Evolutionary conservation across 2,888 invertebrate genomes (phyloP).

Genomic region (Baronia brevicornis): DNA sequence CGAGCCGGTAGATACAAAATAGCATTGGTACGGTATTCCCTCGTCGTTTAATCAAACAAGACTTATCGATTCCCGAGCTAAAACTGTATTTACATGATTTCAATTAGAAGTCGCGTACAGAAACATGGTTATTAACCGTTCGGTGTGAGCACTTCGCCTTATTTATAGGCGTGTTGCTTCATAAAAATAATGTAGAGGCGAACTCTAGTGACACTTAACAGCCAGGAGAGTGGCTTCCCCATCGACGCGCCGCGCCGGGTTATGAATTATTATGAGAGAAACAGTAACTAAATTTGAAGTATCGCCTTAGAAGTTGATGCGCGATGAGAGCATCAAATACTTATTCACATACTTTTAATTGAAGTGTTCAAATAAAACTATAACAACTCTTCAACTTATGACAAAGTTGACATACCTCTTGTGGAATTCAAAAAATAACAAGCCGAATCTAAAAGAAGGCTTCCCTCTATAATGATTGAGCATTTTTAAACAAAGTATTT

Average conservation of each 20-base stretch:
- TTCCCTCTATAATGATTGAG: too few species aligned
- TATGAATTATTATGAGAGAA: slow-evolving; percentile 53
- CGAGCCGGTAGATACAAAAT: slow-evolving; percentile 22
- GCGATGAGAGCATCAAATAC: slow-evolving; percentile 11
- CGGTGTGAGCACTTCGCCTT: slow-evolving; percentile 20
- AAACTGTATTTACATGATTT: slow-evolving; percentile 44
- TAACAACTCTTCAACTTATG: slow-evolving; percentile 55
- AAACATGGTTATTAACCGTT: slow-evolving; percentile 21
- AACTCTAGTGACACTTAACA: slow-evolving; percentile 49
- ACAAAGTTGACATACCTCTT: slow-evolving; percentile 35
- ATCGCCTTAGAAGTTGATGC: slow-evolving; percentile 38
- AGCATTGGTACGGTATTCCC: slow-evolving; percentile 37
- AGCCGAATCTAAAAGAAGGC: background rate
- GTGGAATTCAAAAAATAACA: slow-evolving; percentile 23
- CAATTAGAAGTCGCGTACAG: slow-evolving; percentile 41
- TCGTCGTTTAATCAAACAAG: slow-evolving; percentile 43
- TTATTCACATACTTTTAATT: slow-evolving; percentile 8
- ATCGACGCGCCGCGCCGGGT: slow-evolving; percentile 34
- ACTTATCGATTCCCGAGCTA: slow-evolving; percentile 50
- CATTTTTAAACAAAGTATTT: too few species aligned
- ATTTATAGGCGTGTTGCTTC: slow-evolving; percentile 29
- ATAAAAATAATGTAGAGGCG: slow-evolving; percentile 53
- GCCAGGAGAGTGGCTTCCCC: slow-evolving; percentile 50
- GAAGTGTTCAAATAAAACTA: slow-evolving; percentile 44
- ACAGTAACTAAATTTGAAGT: slow-evolving; percentile 53